phyloP scores from a whole-genome alignment of 2,797 vertebrate genomes.

The Spinibarbus caldwelli region DNA sequence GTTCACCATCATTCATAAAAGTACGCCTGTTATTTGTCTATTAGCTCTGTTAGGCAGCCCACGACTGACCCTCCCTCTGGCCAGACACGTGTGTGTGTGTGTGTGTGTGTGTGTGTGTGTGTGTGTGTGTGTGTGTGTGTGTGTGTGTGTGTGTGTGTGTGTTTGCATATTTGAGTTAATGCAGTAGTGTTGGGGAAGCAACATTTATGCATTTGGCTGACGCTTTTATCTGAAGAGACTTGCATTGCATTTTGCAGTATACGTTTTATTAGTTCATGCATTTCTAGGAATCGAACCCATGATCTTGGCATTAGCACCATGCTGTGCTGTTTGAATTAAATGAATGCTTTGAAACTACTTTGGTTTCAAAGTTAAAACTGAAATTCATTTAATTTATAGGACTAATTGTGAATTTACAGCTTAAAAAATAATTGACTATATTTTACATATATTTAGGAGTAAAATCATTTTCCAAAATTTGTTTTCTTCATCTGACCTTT shows the following conservation, averaged over 20 bases:
- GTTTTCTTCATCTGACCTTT: too few species aligned
- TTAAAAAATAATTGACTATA: too few species aligned
- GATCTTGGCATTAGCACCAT: background rate
- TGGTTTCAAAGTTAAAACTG: background rate
- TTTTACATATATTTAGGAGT: too few species aligned
- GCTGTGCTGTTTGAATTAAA: background rate
- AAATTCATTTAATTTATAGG: background rate
- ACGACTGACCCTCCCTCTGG: constrained; percentile 31
- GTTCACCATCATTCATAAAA: constrained; percentile 47
- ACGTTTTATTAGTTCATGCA: background rate
- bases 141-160: constrained; percentile 19
- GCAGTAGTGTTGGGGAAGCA: background rate
- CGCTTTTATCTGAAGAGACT: background rate
- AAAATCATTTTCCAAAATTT: too few species aligned
- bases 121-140: too few species aligned
- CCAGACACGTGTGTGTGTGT: constrained; percentile 14
- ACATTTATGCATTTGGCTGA: constrained; percentile 17
- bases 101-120: too few species aligned
- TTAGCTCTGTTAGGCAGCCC: constrained; percentile 40
- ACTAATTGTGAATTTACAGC: too few species aligned
- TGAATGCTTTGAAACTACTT: background rate
- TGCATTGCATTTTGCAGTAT: background rate
- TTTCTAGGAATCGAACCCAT: background rate
- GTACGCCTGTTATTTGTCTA: constrained; percentile 48
- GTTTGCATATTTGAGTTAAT: background rate